Conservation (phyloP, 2,888 invertebrate genomes). For the Thelaira solivaga region DNA sequence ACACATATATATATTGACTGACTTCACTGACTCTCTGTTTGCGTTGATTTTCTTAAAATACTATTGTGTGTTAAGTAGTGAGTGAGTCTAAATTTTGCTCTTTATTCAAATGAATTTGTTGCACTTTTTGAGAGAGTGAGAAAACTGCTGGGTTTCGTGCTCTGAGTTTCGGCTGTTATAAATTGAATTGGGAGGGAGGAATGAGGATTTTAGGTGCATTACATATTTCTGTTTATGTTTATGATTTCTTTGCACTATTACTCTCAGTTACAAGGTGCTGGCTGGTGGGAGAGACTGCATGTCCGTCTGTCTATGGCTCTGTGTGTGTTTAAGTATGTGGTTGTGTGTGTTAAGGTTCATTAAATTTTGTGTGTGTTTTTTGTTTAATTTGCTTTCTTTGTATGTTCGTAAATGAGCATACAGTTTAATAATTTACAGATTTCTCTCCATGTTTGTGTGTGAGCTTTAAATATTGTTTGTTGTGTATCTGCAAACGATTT, state of each 20-base stretch:
- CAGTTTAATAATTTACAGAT: slow-evolving; percentile 34
- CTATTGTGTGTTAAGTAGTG: slow-evolving; percentile 30
- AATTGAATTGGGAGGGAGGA: background rate
- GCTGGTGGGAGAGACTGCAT: background rate
- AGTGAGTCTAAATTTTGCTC: background rate
- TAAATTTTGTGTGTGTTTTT: slow-evolving; percentile 3
- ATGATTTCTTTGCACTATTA: background rate
- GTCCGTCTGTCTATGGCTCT: background rate
- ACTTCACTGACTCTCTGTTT: slow-evolving; percentile 60
- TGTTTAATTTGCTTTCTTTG: slow-evolving; percentile 11
- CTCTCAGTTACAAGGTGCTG: background rate
- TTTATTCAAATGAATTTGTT: background rate
- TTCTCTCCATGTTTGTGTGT: slow-evolving; percentile 45
- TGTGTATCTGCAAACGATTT: slow-evolving; percentile 63
- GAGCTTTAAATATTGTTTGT: slow-evolving; percentile 52
- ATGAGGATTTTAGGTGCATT: slow-evolving; percentile 18
- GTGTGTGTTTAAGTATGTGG: background rate
- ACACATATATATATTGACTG: background rate
- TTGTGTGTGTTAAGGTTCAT: background rate
- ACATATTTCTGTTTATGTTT: slow-evolving; percentile 43
- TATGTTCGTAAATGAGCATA: slow-evolving; percentile 36
- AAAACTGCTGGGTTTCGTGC: too few species aligned
- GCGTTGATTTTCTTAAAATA: slow-evolving; percentile 43
- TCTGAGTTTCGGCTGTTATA: background rate
- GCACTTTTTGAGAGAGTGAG: background rate